Conservation (phyloP, 2,888 invertebrate species). For the Drosophila yooni region DNA sequence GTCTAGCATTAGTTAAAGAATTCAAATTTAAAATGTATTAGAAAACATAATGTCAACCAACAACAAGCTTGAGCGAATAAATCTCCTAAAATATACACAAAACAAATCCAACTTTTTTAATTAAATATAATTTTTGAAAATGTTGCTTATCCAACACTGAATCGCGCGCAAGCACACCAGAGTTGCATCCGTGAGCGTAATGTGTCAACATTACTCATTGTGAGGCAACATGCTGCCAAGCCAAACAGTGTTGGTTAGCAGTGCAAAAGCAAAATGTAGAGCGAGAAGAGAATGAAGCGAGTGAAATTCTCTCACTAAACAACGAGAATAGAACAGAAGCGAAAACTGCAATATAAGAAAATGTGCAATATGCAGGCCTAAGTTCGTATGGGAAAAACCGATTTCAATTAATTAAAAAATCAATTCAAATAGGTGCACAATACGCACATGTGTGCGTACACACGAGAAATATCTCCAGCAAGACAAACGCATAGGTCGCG, state of each 20-base stretch:
- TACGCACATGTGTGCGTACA: constrained; percentile 33
- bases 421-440: constrained; percentile 18
- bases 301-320: constrained; percentile 23
- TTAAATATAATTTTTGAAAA: not conserved
- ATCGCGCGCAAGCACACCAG: not conserved
- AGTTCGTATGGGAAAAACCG: constrained; percentile 36
- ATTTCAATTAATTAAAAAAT: constrained; percentile 18
- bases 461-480: constrained; percentile 5
- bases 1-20: constrained; percentile 77
- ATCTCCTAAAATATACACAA: constrained; percentile 59
- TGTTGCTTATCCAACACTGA: not conserved
- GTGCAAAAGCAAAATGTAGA: not conserved
- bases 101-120: not conserved
- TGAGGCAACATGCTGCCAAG: constrained; percentile 15
- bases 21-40: constrained; percentile 64
- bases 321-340: constrained; percentile 44
- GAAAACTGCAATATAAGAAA: constrained; percentile 51
- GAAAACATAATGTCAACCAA: constrained; percentile 70
- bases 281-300: constrained; percentile 33
- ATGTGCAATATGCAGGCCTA: constrained; percentile 72
- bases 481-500: constrained; percentile 2
- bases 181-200: constrained; percentile 12
- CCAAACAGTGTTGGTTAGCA: constrained; percentile 31
- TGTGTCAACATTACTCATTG: not conserved
- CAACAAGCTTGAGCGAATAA: constrained; percentile 72